Base-by-base conservation (phyloP, 2,888 invertebrate species). In the Drosophila meridiana region DNA sequence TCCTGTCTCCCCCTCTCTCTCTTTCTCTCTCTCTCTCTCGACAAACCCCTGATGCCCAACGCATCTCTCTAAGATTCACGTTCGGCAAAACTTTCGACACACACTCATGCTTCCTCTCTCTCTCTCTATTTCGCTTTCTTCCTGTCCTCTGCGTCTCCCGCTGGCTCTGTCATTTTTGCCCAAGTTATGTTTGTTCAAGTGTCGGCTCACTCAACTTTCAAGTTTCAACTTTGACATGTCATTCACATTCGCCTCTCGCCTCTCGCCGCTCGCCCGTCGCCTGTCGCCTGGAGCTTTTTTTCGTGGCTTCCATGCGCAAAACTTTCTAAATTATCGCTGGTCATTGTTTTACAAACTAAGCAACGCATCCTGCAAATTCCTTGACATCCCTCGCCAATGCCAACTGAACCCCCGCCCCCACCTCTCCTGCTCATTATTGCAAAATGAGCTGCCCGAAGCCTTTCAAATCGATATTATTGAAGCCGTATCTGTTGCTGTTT, bases 321-420 rank as follows among this genome's bases (percentile, higher is more conserved):
- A 83, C 84, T 87, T 88, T 69, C 72, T 72, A 76, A 83, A 84
- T 84, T 87, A 73, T 79, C 70, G 72, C 69, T 68, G 75, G 82
- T 82, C 89, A 88, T 76, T 85, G 86, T 80, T 82, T 70, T 34
- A 32, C 42, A 42, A 68, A 76, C 69, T 43, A 66, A 38, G 53
- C 56, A 62, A 59, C 28, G 47, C 64, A 64, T 56, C 68, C 77
- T 69, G 69, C 53, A 64, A 73, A 77, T 63, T 77, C 59, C 63
- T 55, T 59, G 36, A 60, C 42, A 52, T 61, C 47, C 73, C 59
- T 50, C 45, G 36, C 58, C 52, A 52, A 26, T 52, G 52, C 34
- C 34, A 34, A 26, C 52, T 36, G 7, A 36, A 7, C 34, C 34
- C 11, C 45, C 9, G 34, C 43, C 26, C 38, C 2, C 59, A 7